Evolutionary conservation across 2,113 vertebrate species (phyloP), one percentile per base, ranked within the genome.

Genomic region (Lanius collurio): DNA sequence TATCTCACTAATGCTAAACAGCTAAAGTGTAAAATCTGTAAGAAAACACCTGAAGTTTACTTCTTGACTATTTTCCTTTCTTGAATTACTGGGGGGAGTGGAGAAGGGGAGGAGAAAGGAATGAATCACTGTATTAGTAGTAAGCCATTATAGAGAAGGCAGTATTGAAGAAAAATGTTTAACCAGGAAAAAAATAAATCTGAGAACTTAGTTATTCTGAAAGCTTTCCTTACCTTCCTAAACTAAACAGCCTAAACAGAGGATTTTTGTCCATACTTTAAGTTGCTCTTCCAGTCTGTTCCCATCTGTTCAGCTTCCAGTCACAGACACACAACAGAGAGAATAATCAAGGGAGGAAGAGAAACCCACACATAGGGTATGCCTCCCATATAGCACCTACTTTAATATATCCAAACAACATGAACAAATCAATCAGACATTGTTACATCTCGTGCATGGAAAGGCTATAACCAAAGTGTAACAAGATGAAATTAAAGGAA

Each of bases 11-110:
- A 93, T 47, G 68, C 70, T 90, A 91, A 83, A 91, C 63, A 89
- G 63, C 78, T 83, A 47, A 79, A 80, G 55, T 87, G 91, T 94
- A 90, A 95, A 92, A 90, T 86, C 67, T 46, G 33, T 90, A 89
- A 81, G 74, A 85, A 76, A 88, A 91, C 71, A 90, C 68, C 85
- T 90, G 68, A 94, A 95, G 52, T 78, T 86, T 78, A 83, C 30
- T 74, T 80, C 75, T 91, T 88, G 53, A 44, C 30, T 86, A 26
- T 71, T 65, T 63, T 93, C 78, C 78, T 83, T 89, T 84, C 94
- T 87, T 88, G 28, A 93, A 39, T 77, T 90, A 59, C 35, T 28
- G 31, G 10, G 9, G 12, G 15, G 8, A 24, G 10, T 55, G 62
- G 37, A 59, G 44, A 41, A n/a, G 18, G 11, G 11, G 59, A 42